phyloP scores from a whole-genome alignment of 2,888 invertebrate genomes.

The Polyploca ridens region DNA sequence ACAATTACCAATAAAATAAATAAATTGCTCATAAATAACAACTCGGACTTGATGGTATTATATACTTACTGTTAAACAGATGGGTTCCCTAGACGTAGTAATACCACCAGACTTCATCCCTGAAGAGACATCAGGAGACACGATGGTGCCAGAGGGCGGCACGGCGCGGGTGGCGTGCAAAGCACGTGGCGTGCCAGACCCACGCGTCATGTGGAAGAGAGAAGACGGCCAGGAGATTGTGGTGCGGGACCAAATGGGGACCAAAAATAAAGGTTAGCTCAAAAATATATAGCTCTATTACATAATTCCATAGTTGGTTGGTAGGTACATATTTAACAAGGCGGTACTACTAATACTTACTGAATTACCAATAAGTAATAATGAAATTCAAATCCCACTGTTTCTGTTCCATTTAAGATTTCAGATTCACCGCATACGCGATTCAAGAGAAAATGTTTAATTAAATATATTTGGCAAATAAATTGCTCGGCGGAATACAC shows the following conservation, averaged over 20 bases:
- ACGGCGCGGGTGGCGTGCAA: constrained; percentile 85
- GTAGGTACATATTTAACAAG: too few relatives aligned
- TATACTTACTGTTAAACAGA: constrained; percentile 70
- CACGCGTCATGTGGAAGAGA: constrained; percentile 90
- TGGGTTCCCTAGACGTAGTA: constrained; percentile 91
- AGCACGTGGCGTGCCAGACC: constrained; percentile 89
- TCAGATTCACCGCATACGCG: not conserved
- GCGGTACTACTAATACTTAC: not conserved
- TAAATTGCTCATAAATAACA: too few relatives aligned
- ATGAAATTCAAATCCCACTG: not conserved
- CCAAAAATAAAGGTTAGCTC: constrained; percentile 83
- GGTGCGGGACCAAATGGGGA: constrained; percentile 86
- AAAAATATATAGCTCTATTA: not conserved
- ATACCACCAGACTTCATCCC: constrained; percentile 92
- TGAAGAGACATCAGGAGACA: constrained; percentile 91
- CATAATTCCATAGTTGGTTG: too few relatives aligned
- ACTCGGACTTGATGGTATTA: not conserved
- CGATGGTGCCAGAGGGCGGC: constrained; percentile 91
- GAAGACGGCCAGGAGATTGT: constrained; percentile 91
- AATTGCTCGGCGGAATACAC: not conserved
- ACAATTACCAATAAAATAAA: too few relatives aligned
- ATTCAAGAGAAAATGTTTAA: constrained; percentile 2
- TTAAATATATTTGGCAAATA: constrained; percentile 7
- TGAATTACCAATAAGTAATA: not conserved
- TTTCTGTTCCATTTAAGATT: not conserved